Evolutionary conservation across 1,140 invertebrate genomes (phyloP), one percentile per base, ranked within the genome.

Genomic region (Heterodera schachtii): DNA sequence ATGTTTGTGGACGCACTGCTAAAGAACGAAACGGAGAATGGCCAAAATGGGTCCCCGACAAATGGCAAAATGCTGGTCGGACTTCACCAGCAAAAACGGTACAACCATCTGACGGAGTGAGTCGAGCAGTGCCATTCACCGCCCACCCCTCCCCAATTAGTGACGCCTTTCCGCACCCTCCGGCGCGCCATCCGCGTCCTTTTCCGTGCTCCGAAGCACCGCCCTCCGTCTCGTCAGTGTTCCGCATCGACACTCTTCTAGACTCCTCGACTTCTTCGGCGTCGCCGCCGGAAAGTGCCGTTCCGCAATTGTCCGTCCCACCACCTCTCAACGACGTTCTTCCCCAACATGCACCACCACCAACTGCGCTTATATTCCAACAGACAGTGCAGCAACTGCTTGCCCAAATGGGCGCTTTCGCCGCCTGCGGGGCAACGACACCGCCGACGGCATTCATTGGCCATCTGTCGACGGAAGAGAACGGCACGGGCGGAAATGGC

Each of bases 371-470:
- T 19, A 41, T 64, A 11, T 43, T 41, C 69, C 69, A 78, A 69
- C 77, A 78, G 70, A 41, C 77, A 21, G 77, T 78, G 66, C 77
- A 78, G 70, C 46, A 78, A 41, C 47, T 78, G 31, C 57, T 78
- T 64, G 77, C 57, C n/a, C 77, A 78, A 31, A 66, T 78, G 64
- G 31, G 69, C 31, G 31, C 19, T n/a, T 71, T 71, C 69, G 69
- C 31, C 41, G 11, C 46, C 66, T 46, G 75, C 13, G 64, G 64
- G 43, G n/a, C 43, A 19, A 52, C 75, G n/a, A 76, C 75, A 76
- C 52, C 47, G 66, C 57, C 77, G 46, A 13, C 60, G 49, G 21
- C 75, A 49, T 71, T 46, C 41, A 11, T 71, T 41, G 69, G n/a
- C 9, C 3, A 11, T 13, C 16, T 31, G 64, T 43, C 47, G 47